Conservation (phyloP, 2,888 invertebrate species). For the Caenorhabditis sp. region DNA sequence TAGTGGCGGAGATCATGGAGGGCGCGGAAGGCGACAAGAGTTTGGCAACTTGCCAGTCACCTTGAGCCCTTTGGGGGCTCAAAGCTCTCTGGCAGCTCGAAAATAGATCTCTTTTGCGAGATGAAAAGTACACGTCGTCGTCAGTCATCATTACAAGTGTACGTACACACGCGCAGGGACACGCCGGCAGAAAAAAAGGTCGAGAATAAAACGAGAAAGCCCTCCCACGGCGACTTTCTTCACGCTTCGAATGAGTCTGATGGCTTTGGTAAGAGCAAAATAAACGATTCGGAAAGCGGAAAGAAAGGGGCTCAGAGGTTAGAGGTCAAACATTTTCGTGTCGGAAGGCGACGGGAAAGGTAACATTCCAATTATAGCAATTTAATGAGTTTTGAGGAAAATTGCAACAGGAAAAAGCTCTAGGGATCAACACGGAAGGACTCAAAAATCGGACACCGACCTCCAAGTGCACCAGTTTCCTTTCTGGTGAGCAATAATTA, state of each 20-base stretch:
- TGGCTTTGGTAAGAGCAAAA: background rate
- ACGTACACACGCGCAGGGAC: constrained; percentile 8
- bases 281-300: background rate
- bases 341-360: too few relatives aligned
- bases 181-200: background rate
- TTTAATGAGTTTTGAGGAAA: too few relatives aligned
- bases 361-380: too few relatives aligned
- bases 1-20: constrained; percentile 23
- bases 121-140: background rate
- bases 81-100: background rate
- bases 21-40: constrained; percentile 10
- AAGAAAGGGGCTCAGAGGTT: constrained; percentile 3
- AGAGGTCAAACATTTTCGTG: constrained; percentile 13
- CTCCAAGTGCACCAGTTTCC: too few relatives aligned
- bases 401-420: too few relatives aligned
- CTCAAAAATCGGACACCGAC: too few relatives aligned
- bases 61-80: constrained; percentile 4
- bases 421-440: too few relatives aligned
- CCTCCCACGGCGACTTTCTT: constrained; percentile 41
- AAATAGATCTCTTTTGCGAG: constrained; percentile 30
- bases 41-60: constrained; percentile 45
- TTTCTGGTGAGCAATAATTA: too few relatives aligned
- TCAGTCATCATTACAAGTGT: constrained; percentile 35
- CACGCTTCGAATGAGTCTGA: constrained; percentile 24
- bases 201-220: constrained; percentile 1